Base-by-base conservation (phyloP, 30 jellyfish, hydroid and myxozoan species). In the Aurelia coerulea region DNA sequence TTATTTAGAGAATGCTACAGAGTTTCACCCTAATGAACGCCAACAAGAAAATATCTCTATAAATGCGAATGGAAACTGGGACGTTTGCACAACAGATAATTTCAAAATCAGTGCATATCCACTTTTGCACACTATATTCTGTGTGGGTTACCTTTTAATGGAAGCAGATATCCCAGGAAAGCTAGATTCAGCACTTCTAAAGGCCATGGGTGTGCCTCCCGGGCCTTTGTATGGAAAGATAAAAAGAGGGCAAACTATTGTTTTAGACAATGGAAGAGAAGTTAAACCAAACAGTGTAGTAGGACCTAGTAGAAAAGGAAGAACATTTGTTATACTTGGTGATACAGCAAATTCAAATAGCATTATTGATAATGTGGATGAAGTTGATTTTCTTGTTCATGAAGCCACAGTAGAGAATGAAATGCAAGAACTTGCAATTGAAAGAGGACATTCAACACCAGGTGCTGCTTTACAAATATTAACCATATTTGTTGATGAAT, bases 361-460 rank as follows among this genome's bases (percentile, higher is more conserved):
- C 34, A 39, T 94, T 65, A 51, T 62, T 10, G 80, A 16, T 4
- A 13, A 29, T 31, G 91, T 95, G 0, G 62, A 31, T 16, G 90
- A 70, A 23, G 97, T 97, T 11, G 96, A 89, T 75, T 87, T 89
- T 58, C 15, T 94, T 10, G 93, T 94, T 39, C 99, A 94, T 53
- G 99, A 94, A 76, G 81, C 99, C 32, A 94, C 99, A n/a, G 76
- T 73, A 39, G 99, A 94, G 71, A 87, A 94, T 89, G 95, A 97
- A 63, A 82, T 90, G 89, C 77, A 83, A 51, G 96, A 77, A 15
- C 95, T 90, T 52, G 96, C 97, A 23, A 54, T 88, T 5, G 95
- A 84, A 42, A 85, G 91, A 75, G 99, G 99, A 8, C 99, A 94
- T 74, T 94, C 99, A n/a, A 88, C 99, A 33, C 95, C 99, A 86